These are phyloP conservation scores for Oceanodroma tethys DNA, from an alignment of 2,113 vertebrate species.

Conservation along the genomic window DNA sequence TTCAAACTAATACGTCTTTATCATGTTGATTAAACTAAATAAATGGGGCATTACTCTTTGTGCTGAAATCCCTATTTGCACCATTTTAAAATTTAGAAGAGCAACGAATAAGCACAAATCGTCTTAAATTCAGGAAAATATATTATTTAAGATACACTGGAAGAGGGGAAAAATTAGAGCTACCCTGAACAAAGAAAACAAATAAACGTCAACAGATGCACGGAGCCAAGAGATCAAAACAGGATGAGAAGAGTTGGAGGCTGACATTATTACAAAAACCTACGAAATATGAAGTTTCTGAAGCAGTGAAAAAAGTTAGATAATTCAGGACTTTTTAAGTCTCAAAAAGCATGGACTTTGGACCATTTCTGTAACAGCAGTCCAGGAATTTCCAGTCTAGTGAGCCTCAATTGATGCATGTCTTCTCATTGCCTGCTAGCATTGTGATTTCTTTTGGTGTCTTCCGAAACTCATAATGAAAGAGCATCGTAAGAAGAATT, in stretches of 20 bases:
- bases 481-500: background rate
- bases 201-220: background rate
- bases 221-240: background rate
- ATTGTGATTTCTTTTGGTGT: background rate
- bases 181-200: background rate
- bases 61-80: background rate
- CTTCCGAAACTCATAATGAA: background rate
- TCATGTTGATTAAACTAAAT: background rate
- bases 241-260: background rate
- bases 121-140: background rate
- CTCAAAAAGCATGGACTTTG: background rate
- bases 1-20: background rate
- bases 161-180: background rate
- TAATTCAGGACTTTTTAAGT: background rate
- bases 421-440: background rate
- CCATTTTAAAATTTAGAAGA: background rate
- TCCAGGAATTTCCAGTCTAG: background rate
- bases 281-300: background rate
- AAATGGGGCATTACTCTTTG: background rate
- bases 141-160: background rate
- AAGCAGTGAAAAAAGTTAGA: background rate
- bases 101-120: background rate
- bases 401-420: background rate
- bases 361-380: background rate
- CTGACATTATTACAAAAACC: background rate